phyloP scores from a whole-genome alignment of 2,797 vertebrate genomes.

The Acrossocheilus fasciatus region DNA sequence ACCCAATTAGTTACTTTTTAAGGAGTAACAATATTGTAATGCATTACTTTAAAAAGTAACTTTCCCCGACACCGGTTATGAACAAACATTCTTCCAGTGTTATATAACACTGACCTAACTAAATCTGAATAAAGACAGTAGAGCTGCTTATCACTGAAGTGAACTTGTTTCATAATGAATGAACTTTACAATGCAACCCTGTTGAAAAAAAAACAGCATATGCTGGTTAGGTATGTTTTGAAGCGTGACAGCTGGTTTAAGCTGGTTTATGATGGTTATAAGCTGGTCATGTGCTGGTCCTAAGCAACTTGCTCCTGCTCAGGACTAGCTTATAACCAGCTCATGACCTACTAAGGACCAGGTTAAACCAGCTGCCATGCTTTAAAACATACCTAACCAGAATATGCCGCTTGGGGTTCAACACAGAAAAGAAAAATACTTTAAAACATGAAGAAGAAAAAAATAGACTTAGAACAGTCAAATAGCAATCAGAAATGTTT shows the following conservation, averaged over 20 bases:
- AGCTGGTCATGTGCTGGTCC: no score
- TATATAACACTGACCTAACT: not conserved
- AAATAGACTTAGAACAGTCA: not conserved
- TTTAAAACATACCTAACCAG: not conserved
- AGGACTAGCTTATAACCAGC: no score
- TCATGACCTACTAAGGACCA: not conserved
- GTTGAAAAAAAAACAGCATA: no score
- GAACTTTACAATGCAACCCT: not conserved
- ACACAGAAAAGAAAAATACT: not conserved
- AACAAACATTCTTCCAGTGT: not conserved
- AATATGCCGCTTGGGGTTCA: not conserved
- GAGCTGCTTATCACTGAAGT: not conserved
- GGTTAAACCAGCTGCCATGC: not conserved
- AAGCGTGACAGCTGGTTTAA: not conserved
- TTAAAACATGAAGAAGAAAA: not conserved
- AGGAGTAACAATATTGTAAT: not conserved
- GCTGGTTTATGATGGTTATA: not conserved
- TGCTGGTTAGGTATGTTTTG: no score
- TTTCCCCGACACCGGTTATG: not conserved
- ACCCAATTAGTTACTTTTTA: no score
- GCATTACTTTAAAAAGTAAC: not conserved
- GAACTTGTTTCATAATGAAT: not conserved
- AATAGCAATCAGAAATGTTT: not conserved
- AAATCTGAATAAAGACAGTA: not conserved
- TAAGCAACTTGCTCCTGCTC: no score